phyloP scores from a whole-genome alignment of 1,140 invertebrate species.

The Temnothorax curvispinosus region DNA sequence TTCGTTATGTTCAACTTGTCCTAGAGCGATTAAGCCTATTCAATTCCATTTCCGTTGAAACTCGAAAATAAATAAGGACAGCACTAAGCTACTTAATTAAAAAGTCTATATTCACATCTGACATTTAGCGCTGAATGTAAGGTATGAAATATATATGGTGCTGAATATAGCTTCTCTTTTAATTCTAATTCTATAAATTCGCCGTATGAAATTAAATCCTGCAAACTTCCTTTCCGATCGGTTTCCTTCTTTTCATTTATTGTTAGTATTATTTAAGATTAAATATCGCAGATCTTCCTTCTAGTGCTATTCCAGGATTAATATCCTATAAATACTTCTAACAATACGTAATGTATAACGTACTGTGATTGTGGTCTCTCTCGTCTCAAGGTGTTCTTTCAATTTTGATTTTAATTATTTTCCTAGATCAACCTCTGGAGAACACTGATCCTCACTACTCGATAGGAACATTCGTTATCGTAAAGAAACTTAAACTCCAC shows the following conservation, averaged over 20 bases:
- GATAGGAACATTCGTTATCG: constrained; percentile 43
- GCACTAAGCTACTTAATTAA: not conserved
- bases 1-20: constrained; percentile 3
- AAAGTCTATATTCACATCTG: constrained; percentile 4
- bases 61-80: not conserved
- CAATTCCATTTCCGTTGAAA: not conserved
- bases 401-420: constrained; percentile 6
- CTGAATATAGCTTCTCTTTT: not conserved
- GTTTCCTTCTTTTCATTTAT: not conserved
- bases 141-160: not conserved
- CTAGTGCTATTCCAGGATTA: not conserved
- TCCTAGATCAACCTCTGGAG: not conserved
- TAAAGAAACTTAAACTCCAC: constrained; percentile 12
- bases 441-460: not conserved
- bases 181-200: not conserved
- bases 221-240: not conserved
- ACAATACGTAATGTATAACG: not conserved
- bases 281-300: not conserved
- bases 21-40: not conserved
- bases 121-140: not conserved
- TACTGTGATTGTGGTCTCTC: not conserved
- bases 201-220: not conserved
- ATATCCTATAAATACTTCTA: not conserved
- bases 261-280: not conserved
- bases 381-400: not conserved